Evolutionary conservation across 2,113 vertebrate species (phyloP), one percentile per base, ranked within the genome.

Genomic region (Aix galericulata): DNA sequence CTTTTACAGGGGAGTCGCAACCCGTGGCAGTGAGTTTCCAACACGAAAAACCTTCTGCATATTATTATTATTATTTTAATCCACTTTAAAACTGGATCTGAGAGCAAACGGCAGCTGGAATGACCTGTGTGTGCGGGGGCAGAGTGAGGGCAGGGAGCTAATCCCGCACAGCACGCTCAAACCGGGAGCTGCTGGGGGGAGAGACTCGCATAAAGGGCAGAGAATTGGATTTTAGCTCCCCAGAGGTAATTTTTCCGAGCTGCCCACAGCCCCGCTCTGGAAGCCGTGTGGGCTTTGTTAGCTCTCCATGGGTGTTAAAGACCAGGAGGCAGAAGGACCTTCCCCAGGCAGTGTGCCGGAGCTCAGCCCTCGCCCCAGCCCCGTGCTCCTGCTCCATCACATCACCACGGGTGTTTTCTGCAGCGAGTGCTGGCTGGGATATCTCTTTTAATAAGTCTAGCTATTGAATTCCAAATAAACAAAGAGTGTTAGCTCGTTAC

Each of bases 321-420:
- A 67, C 40, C 38, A 31, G 58, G 74, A 64, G 36, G 58, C 52
- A 52, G 72, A 53, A 82, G 59, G 44, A 16, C 40, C 34, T 50
- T 83, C 18, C 15, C 59, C 58, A n/a, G n/a, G 36, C 2, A 10
- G 29, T 0, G 0, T 15, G 3, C 58, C 62, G 62, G 55, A 31
- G 46, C 53, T 63, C 34, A 15, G 6, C n/a, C 58, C 59, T 38
- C 17, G 6, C 31, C 32, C 80, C 4, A 68, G 50, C 50, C 20
- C 46, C 0, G 2, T 0, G 2, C 38, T 60, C 55, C 34, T 1
- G 1, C 42, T 77, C 20, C 58, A 7, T 59, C 1, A 0, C 22
- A 4, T 58, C 80, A 52, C 44, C 12, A n/a, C 27, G 34, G 21
- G 21, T n/a, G 20, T 55, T 55, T 29, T 23, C 13, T 62, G 31